Conservation (phyloP, 2,113 vertebrate genomes). For the Atractosteus spatula region DNA sequence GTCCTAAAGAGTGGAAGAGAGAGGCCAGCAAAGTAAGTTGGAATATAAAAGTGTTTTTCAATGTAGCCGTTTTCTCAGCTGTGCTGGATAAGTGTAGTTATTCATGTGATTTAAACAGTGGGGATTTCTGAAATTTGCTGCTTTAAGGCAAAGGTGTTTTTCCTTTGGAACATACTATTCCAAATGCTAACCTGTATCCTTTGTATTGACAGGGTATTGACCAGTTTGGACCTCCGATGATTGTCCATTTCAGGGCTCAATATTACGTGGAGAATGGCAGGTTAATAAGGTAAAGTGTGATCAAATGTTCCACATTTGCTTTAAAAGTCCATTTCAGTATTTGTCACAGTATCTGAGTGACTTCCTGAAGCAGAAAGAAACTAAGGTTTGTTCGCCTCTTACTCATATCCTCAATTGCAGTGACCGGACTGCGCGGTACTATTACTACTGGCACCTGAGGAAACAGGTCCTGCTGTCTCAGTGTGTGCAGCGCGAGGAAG, state of each 20-base stretch:
- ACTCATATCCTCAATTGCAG: slow-evolving; percentile 50
- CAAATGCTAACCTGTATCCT: not conserved
- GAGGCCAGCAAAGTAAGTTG: slow-evolving; percentile 91
- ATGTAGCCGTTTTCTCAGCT: too few relatives aligned
- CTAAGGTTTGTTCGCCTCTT: too few relatives aligned
- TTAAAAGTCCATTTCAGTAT: not conserved
- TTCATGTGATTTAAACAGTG: too few relatives aligned
- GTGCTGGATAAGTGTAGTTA: too few relatives aligned
- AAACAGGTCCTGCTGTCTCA: slow-evolving; percentile 93
- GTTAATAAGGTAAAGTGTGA: slow-evolving; percentile 78
- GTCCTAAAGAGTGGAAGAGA: slow-evolving; percentile 97
- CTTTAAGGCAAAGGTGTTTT: too few relatives aligned
- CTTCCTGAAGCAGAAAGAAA: too few relatives aligned
- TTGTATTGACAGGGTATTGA: slow-evolving; percentile 82
- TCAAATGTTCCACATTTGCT: not conserved
- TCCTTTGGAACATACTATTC: too few relatives aligned
- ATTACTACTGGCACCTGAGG: slow-evolving; percentile 97
- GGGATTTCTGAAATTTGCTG: too few relatives aligned
- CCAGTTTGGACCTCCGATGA: slow-evolving; percentile 97
- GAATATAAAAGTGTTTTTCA: slow-evolving; percentile 7
- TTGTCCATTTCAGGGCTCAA: slow-evolving; percentile 96
- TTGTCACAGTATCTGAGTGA: not conserved
- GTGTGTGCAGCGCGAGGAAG: slow-evolving; percentile 88
- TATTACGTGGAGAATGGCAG: slow-evolving; percentile 97
- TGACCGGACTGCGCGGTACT: slow-evolving; percentile 88